Conservation (phyloP, 37 sponge, comb jelly and placozoan species). For the Haliclona indistincta region DNA sequence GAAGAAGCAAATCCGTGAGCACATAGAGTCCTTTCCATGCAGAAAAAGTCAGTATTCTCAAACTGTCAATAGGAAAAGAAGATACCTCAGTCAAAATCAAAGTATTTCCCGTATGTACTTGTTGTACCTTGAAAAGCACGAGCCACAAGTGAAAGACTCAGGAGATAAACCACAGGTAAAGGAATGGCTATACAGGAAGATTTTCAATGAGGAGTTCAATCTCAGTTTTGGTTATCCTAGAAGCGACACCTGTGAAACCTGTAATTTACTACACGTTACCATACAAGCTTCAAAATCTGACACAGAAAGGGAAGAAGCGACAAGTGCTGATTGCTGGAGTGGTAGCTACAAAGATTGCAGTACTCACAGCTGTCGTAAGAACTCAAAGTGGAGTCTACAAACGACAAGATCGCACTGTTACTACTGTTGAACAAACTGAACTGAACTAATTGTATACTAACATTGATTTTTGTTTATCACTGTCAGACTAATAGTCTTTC, state of each 20-base stretch:
- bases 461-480: too few relatives aligned
- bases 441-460: too few relatives aligned
- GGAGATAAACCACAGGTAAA: conserved; percentile 36
- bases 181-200: conserved; percentile 52
- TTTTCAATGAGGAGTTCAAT: conserved; percentile 60
- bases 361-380: too few relatives aligned
- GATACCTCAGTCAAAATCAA: conserved; percentile 18
- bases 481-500: too few relatives aligned
- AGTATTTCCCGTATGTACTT: conserved; percentile 47
- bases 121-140: conserved; percentile 31
- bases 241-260: conserved; percentile 49
- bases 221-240: conserved; percentile 50
- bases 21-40: conserved; percentile 43
- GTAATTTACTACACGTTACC: conserved; percentile 28
- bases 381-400: too few relatives aligned
- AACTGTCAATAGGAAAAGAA: conserved; percentile 16
- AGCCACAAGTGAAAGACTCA: background rate
- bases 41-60: conserved; percentile 37
- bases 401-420: too few relatives aligned
- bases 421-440: too few relatives aligned
- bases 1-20: conserved; percentile 16
- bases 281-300: conserved; percentile 15
- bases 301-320: too few relatives aligned
- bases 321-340: too few relatives aligned
- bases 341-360: too few relatives aligned